Evolutionary conservation across 2,797 vertebrate genomes (phyloP).

Genomic region (Vespertilio murinus): DNA sequence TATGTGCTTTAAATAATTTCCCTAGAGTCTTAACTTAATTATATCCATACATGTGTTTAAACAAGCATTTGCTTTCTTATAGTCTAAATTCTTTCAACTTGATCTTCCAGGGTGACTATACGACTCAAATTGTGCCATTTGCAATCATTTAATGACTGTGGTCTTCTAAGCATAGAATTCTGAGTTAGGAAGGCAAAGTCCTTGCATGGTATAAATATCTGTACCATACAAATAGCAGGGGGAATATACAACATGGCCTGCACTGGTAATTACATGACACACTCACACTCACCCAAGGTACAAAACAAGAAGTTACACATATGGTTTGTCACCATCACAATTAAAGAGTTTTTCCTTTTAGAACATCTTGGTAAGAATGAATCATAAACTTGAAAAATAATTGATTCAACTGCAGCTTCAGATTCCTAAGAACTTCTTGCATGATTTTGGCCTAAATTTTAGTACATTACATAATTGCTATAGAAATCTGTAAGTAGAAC

Average conservation of each 20-base stretch:
- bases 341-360: neutral
- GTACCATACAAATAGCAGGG: neutral
- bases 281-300: neutral
- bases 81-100: conserved; percentile 6
- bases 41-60: conserved; percentile 63
- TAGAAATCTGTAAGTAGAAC: conserved; percentile 6
- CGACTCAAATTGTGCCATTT: neutral
- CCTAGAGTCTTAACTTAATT: conserved; percentile 30
- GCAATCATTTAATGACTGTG: neutral
- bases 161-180: conserved; percentile 34
- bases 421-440: conserved; percentile 5
- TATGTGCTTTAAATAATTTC: conserved; percentile 55
- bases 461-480: neutral
- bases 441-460: conserved; percentile 13
- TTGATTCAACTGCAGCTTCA: neutral
- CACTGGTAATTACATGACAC: neutral
- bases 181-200: conserved; percentile 1
- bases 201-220: conserved; percentile 14
- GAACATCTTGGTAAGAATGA: neutral
- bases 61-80: conserved; percentile 30
- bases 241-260: neutral
- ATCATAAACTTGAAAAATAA: neutral
- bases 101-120: neutral
- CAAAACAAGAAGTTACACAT: neutral
- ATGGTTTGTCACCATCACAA: neutral